Evolutionary conservation across 1,140 invertebrate genomes (phyloP).

Genomic region (Limonius californicus): DNA sequence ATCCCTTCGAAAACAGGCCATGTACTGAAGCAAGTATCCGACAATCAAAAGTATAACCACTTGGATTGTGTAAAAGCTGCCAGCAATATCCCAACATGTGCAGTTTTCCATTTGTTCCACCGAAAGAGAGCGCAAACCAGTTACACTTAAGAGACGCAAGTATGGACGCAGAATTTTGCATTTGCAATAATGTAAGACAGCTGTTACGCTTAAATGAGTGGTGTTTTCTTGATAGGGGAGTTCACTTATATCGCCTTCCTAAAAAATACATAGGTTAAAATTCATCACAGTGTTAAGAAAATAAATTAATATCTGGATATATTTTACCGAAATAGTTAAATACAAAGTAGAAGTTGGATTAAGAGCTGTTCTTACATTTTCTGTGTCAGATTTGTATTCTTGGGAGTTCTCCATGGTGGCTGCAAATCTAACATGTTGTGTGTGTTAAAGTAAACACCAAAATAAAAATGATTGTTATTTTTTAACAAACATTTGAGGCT

Average conservation of each 20-base stretch:
- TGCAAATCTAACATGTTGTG: not conserved
- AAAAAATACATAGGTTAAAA: no score
- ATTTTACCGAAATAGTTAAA: slow-evolving; percentile 16
- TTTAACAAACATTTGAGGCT: no score
- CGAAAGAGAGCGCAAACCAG: slow-evolving; percentile 68
- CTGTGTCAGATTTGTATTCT: not conserved
- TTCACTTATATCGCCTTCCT: slow-evolving; percentile 64
- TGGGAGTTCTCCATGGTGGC: not conserved
- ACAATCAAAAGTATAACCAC: slow-evolving; percentile 59
- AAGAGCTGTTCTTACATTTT: not conserved
- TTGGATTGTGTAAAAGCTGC: slow-evolving; percentile 64
- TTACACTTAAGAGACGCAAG: slow-evolving; percentile 64
- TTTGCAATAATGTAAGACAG: slow-evolving; percentile 73
- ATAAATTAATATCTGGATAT: no score
- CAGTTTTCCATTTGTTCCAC: slow-evolving; percentile 57
- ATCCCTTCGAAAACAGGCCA: slow-evolving; percentile 72
- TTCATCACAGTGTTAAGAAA: no score
- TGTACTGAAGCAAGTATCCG: slow-evolving; percentile 72
- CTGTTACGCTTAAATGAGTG: slow-evolving; percentile 61
- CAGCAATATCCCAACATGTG: slow-evolving; percentile 55
- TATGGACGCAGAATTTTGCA: slow-evolving; percentile 74
- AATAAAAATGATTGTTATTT: not conserved
- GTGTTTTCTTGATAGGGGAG: slow-evolving; percentile 59
- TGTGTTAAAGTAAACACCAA: not conserved
- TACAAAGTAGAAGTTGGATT: not conserved